phyloP scores from a whole-genome alignment of 1,140 invertebrate species.

The Monomorium pharaonis region DNA sequence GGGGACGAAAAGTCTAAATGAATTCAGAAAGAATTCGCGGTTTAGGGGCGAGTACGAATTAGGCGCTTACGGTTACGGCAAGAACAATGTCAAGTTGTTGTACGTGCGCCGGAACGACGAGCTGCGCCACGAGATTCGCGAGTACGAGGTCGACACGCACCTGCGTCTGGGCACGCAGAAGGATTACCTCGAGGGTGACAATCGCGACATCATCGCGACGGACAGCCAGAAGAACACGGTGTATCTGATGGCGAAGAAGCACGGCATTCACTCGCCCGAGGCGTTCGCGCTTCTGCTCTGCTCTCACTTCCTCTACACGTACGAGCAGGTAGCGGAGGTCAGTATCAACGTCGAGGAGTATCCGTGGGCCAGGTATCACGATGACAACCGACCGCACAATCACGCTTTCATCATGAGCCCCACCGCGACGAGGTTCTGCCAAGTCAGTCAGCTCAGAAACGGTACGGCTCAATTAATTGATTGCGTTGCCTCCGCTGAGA shows the following conservation, averaged over 20 bases:
- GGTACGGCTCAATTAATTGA: not conserved
- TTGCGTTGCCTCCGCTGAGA: not conserved
- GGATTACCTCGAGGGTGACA: conserved; percentile 7
- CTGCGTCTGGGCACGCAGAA: not conserved
- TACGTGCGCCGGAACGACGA: not conserved
- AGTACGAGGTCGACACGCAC: conserved; percentile 32
- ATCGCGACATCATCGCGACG: conserved; percentile 14
- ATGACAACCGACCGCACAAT: conserved; percentile 8
- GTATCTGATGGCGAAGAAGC: conserved; percentile 3
- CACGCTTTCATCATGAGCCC: conserved; percentile 24
- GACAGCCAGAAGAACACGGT: conserved; percentile 34
- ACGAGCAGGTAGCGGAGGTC: not conserved
- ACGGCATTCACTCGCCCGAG: conserved; percentile 12
- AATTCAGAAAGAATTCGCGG: not conserved
- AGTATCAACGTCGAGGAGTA: conserved; percentile 21
- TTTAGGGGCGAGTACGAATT: conserved; percentile 20
- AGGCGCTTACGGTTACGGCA: conserved; percentile 8
- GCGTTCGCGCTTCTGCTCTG: conserved; percentile 17
- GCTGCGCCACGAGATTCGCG: conserved; percentile 9
- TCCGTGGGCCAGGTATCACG: not conserved
- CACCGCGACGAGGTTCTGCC: conserved; percentile 16
- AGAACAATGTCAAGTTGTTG: conserved; percentile 28
- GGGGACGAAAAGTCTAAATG: too few species aligned
- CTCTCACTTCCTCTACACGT: conserved; percentile 32
- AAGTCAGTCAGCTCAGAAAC: conserved; percentile 34